Evolutionary conservation across 2,888 invertebrate species (phyloP).

Genomic region (Ptycholaimellus sp.): DNA sequence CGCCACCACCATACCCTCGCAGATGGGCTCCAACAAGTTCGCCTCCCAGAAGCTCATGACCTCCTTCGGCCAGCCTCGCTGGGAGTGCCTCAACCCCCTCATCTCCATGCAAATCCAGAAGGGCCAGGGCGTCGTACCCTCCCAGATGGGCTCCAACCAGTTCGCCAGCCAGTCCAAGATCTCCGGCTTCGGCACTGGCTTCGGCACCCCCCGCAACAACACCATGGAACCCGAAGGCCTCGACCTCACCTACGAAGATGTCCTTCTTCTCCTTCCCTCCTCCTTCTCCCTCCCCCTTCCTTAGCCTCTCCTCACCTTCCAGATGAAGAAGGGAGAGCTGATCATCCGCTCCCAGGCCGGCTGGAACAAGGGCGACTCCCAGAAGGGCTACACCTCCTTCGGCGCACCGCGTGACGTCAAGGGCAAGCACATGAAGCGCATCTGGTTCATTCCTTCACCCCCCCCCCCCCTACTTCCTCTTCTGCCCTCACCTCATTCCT

Average conservation of each 20-base stretch:
- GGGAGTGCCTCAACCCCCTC: too few relatives aligned
- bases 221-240: slow-evolving; percentile 23
- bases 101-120: slow-evolving; percentile 23
- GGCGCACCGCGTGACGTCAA: slow-evolving; percentile 24
- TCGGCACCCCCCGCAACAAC: slow-evolving; percentile 16
- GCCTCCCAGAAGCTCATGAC: slow-evolving; percentile 26
- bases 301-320: too few relatives aligned
- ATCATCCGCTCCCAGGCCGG: slow-evolving; percentile 25
- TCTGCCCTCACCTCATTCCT: too few relatives aligned
- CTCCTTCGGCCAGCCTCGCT: slow-evolving; percentile 23
- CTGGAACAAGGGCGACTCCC: slow-evolving; percentile 26
- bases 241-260: slow-evolving; percentile 24
- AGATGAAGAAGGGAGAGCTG: slow-evolving; percentile 22
- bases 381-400: slow-evolving; percentile 22
- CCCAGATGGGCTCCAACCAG: slow-evolving; percentile 21
- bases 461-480: too few relatives aligned
- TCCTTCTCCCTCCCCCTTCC: too few relatives aligned
- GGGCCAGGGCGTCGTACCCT: slow-evolving; percentile 22
- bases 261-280: too few relatives aligned
- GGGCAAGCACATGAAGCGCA: slow-evolving; percentile 22
- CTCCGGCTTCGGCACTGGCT: slow-evolving; percentile 12
- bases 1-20: slow-evolving; percentile 16
- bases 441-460: too few relatives aligned
- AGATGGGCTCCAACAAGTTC: slow-evolving; percentile 25
- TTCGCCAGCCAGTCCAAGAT: slow-evolving; percentile 23